Base-by-base conservation (phyloP, 2,113 vertebrate species). In the Podocnemis expansa region DNA sequence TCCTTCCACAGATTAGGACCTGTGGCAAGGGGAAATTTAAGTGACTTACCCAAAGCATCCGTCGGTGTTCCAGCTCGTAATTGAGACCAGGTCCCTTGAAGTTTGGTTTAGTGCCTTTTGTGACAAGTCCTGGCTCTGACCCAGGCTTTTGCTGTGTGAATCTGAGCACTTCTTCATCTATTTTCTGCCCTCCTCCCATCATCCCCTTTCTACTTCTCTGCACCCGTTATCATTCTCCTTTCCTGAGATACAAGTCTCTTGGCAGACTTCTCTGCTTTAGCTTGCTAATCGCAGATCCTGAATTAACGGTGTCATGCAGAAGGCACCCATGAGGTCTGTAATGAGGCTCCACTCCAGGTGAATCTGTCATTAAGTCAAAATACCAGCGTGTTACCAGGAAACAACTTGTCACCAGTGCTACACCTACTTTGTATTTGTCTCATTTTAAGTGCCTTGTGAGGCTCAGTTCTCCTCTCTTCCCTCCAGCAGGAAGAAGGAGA, bases 291-390 rank as follows among this genome's bases (percentile, higher is more conserved):
- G 87, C 16, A 2, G 78, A 73, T 25, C 1, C 49, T 55, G 63
- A 90, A 93, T 93, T 93, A 94, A 96, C 25, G 25, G 90, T 82
- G 89, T 78, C 82, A 89, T 91, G 95, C 73, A 34, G 81, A 94
- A 56, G 41, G 94, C 92, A 80, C 78, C 93, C 11, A 3, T 82
- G 92, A 94, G 94, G 94, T 93, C 89, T 0, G 1, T 97, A 96
- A 96, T 9, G 8, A 97, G 95, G 81, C 80, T 93, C 91, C 17
- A 2, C 84, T 95, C 96, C 76, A 87, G 93, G 93, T 87, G 93
- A 94, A 95, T 97, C 91, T 91, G 86, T 90, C 97, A 95, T 96
- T 95, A 93, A 93, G 88, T 86, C 94, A 94, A 93, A 97, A 94
- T 89, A 91, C 94, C 97, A 95, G 29, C 88, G 13, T 5, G 4